Evolutionary conservation across 2,113 vertebrate genomes (phyloP), one percentile per base, ranked within the genome.

Genomic region (Pelvicachromis taeniatus): DNA sequence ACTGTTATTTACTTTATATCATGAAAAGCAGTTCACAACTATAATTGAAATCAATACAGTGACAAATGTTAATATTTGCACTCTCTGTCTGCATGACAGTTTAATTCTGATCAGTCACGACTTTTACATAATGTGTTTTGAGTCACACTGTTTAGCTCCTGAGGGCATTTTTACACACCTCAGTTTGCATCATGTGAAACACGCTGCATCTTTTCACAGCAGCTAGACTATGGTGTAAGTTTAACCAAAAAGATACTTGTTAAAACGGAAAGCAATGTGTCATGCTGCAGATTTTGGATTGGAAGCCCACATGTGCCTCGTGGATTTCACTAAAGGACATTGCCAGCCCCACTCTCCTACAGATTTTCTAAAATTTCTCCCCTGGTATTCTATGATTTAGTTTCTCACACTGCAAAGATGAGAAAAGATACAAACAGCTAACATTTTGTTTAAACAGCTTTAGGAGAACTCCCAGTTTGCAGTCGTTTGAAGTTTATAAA

Each of bases 51-150:
- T 21, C 33, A 33, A 53, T 50, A 48, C 3, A 78, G 70, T 81
- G 73, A 77, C 54, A 78, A 75, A 53, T 78, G 42, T 21, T 48
- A 14, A 82, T 82, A 77, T 29, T 45, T 58, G 75, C 33, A 38
- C n/a, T 8, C 68, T 85, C 78, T 31, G 79, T 93, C 86, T 86
- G 80, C 88, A 85, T 89, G 85, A 85, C 87, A 73, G 73, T 91
- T 82, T 87, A 59, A 89, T 84, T 84, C 82, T 65, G 19, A 77
- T 85, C 84, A 81, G 85, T 93, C 86, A 89, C 80, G 75, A 91
- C 85, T 91, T 90, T 84, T 75, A 59, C 77, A 78, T 84, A 90
- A 89, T 17, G 12, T 29, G 14, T 42, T 87, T 77, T 88, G 80
- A 89, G 78, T 88, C 61, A 73, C 21, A 50, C 78, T 68, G 42